These are phyloP conservation scores for Machaerirhynchus nigripectus DNA, from an alignment of 2,113 vertebrate genomes.

Conservation along the genomic window DNA sequence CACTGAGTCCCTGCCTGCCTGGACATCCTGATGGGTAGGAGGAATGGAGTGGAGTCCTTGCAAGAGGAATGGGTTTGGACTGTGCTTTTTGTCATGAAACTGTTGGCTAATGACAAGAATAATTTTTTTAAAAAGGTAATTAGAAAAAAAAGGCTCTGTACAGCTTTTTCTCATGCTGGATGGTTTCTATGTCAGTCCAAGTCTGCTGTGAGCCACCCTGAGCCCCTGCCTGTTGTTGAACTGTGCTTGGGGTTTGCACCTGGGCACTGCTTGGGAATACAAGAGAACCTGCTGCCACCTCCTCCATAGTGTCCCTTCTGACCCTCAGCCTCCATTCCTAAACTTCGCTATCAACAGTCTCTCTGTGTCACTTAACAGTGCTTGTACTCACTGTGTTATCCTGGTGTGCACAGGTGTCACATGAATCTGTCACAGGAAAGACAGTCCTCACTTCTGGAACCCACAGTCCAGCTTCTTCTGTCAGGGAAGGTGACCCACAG, in stretches of 20 bases:
- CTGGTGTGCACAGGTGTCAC: fast-evolving
- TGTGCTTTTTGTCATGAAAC: constrained; percentile 10
- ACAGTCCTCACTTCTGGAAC: background rate
- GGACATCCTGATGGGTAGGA: background rate
- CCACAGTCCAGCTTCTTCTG: background rate
- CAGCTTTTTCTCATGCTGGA: background rate
- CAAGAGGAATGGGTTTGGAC: constrained; percentile 15
- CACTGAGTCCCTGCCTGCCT: background rate
- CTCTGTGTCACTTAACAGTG: background rate
- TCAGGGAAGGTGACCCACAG: background rate
- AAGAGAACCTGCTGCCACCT: background rate
- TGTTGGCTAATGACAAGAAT: background rate
- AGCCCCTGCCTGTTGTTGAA: background rate
- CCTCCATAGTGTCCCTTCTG: background rate
- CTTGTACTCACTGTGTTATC: background rate
- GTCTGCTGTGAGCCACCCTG: background rate
- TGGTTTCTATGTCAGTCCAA: background rate
- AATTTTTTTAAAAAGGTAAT: background rate
- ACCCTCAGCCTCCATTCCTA: background rate
- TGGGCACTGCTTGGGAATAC: background rate
- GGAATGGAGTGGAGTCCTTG: background rate
- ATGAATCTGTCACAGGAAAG: background rate
- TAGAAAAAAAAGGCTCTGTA: background rate
- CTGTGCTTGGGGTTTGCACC: background rate
- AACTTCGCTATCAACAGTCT: background rate